These are phyloP conservation scores for Parauchenoglanis punctatus DNA, from an alignment of 2,797 vertebrate genomes.

Conservation along the genomic window DNA sequence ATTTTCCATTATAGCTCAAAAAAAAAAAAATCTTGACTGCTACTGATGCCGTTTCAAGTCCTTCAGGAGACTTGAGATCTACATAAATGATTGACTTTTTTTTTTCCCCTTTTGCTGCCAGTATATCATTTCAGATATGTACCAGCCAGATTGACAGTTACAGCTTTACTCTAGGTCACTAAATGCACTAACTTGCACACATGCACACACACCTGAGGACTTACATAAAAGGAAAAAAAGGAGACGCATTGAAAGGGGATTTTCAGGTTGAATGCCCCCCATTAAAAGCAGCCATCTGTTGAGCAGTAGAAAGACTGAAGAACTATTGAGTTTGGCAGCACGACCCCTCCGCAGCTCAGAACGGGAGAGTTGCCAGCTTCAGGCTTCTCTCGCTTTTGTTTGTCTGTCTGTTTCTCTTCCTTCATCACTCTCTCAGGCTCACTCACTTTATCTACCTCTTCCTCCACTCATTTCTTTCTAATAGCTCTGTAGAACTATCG, in stretches of 20 bases:
- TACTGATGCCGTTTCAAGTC: conserved; percentile 27
- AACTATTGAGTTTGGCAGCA: conserved; percentile 54
- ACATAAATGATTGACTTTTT: conserved; percentile 34
- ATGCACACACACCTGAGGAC: conserved; percentile 57
- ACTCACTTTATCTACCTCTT: neutral
- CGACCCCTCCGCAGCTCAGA: conserved; percentile 50
- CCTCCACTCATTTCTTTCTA: conserved; percentile 24
- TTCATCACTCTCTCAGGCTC: conserved; percentile 22
- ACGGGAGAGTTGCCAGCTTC: conserved; percentile 56
- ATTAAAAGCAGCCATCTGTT: conserved; percentile 70
- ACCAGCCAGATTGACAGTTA: conserved; percentile 34
- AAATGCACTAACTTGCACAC: conserved; percentile 20
- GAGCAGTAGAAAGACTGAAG: conserved; percentile 55
- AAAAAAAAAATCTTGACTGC: conserved; percentile 5
- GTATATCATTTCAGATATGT: conserved; percentile 26
- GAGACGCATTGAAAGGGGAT: conserved; percentile 42
- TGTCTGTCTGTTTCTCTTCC: conserved; percentile 41
- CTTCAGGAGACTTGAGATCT: conserved; percentile 22
- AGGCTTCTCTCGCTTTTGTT: conserved; percentile 50
- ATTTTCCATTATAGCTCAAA: conserved; percentile 31
- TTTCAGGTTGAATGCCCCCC: conserved; percentile 66
- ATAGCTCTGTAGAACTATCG: conserved; percentile 4
- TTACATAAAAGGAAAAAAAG: conserved; percentile 40
- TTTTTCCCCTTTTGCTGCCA: neutral
- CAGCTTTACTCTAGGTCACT: conserved; percentile 31